Evolutionary conservation across 2,888 invertebrate genomes (phyloP).

Genomic region (Pelosia muscerda): DNA sequence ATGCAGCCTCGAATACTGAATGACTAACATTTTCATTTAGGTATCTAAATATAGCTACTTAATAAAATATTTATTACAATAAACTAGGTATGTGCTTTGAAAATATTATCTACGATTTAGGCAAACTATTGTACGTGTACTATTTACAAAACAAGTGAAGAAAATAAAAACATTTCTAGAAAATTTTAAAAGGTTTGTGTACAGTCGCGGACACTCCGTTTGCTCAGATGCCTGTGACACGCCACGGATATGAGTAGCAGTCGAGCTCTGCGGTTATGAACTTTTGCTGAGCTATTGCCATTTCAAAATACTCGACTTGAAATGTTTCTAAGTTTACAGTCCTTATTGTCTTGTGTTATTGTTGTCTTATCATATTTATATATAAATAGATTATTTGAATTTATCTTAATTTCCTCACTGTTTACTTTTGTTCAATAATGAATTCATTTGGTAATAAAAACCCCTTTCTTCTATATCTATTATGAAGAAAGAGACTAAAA

Average conservation of each 20-base stretch:
- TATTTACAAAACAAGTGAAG: conserved; percentile 27
- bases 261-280: conserved; percentile 44
- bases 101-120: no score
- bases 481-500: not conserved
- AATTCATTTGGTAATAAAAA: not conserved
- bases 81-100: no score
- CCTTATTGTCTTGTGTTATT: conserved; percentile 16
- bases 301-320: conserved; percentile 34
- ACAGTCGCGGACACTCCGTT: conserved; percentile 22
- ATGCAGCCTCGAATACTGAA: conserved; percentile 17
- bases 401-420: conserved; percentile 1
- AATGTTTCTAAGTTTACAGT: conserved; percentile 21
- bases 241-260: conserved; percentile 45
- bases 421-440: not conserved
- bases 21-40: no score
- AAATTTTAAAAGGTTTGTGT: conserved; percentile 35
- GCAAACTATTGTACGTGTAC: not conserved
- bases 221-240: conserved; percentile 36
- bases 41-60: no score
- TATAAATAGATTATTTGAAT: not conserved
- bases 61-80: no score
- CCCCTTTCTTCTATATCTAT: not conserved
- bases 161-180: conserved; percentile 43
- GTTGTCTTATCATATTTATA: not conserved
- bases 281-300: conserved; percentile 32